phyloP scores from a whole-genome alignment of 2,113 vertebrate genomes.

The Cercocebus atys region DNA sequence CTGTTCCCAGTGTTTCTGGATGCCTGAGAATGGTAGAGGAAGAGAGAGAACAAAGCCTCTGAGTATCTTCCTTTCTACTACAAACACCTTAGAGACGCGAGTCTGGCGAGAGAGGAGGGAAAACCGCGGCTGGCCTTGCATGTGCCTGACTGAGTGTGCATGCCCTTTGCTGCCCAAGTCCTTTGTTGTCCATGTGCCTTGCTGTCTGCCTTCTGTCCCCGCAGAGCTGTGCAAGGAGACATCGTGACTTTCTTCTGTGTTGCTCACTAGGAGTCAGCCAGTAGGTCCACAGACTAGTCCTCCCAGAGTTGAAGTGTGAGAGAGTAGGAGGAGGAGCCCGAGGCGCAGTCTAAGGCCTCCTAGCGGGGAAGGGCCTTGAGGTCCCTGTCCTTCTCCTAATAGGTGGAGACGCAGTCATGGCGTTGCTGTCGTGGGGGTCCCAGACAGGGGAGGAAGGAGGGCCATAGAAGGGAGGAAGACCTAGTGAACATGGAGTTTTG shows the following conservation, averaged over 20 bases:
- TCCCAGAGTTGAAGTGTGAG: background rate
- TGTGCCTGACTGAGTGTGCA: background rate
- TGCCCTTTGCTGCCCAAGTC: background rate
- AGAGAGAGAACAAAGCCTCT: background rate
- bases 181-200: background rate
- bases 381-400: background rate
- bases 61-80: background rate
- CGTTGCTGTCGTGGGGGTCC: background rate
- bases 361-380: background rate
- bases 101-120: background rate
- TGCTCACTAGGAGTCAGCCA: background rate
- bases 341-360: background rate
- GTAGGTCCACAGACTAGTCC: background rate
- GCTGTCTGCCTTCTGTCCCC: too few relatives aligned
- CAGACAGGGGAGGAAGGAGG: background rate
- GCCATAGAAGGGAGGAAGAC: background rate
- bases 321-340: background rate
- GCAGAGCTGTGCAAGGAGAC: background rate
- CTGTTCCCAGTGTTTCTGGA: background rate
- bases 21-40: background rate
- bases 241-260: background rate
- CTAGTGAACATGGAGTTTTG: background rate
- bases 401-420: background rate
- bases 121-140: background rate
- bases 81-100: background rate